Evolutionary conservation across 2,888 invertebrate genomes (phyloP), one percentile per base, ranked within the genome.

Genomic region (Prionchulus punctatus): DNA sequence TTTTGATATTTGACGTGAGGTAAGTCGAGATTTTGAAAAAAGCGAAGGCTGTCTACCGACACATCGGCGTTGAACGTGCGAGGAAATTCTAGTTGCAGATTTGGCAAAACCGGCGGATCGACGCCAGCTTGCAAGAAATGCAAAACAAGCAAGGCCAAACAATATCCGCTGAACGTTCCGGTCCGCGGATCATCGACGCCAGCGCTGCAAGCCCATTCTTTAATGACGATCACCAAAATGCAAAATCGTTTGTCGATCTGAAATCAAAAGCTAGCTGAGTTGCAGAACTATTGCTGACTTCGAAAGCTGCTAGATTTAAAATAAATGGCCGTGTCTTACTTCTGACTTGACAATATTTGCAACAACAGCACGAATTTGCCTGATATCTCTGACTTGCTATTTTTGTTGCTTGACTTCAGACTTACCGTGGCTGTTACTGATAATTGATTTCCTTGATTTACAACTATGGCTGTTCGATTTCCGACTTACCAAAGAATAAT

Each of bases 151-250:
- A 68, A 59, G 31, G 67, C 65, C n/a, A 69, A 54, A 0, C 66
- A 65, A 55, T 68, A n/a, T n/a, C n/a, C 64, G 57, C 67, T 67
- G 31, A 67, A 62, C 4, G 63, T 66, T n/a, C 67, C 67, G 21
- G 42, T 55, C 59, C 60, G 57, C 1, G 69, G 62, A 52, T 67
- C 65, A 27, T 59, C 60, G 3, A 69, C 62, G 0, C 60, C 64
- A 21, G 58, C 59, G 1, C 43, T 51, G 27, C 65, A 64, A 4
- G 69, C 69, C 67, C 67, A 69, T 56, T 69, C 67, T 54, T 69
- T 69, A 23, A 69, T 56, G 12, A 66, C 30, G 1, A 69, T 57
- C 15, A 64, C 61, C 12, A 69, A 50, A 0, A 64, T 62, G 18
- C 66, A 64, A 51, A 68, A 67, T 7, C 67, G 60, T 12, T 59